These are phyloP conservation scores for Ridgeia piscesae DNA, from an alignment of 1,140 invertebrate genomes.

Conservation along the genomic window DNA sequence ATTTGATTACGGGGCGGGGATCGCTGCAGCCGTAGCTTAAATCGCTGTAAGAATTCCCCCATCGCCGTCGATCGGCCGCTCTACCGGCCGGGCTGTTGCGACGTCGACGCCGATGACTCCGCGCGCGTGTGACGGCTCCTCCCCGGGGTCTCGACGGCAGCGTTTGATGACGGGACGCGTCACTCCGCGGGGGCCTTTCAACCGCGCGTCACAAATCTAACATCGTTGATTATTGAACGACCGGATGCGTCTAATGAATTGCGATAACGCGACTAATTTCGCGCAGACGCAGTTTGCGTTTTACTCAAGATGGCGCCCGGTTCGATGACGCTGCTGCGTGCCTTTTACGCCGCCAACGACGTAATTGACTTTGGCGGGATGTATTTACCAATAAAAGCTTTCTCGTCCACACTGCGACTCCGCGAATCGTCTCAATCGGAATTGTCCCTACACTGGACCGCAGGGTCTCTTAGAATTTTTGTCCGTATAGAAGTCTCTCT, in stretches of 20 bases:
- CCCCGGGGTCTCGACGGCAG: neutral
- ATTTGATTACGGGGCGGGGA: neutral
- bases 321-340: neutral
- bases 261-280: neutral
- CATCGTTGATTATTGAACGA: constrained; percentile 1
- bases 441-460: neutral
- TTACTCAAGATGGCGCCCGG: neutral
- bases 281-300: neutral
- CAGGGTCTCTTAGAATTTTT: no score
- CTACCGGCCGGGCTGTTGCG: no score
- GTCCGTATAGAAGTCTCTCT: neutral
- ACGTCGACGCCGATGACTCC: neutral
- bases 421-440: neutral
- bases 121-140: neutral
- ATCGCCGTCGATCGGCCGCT: no score
- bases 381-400: neutral
- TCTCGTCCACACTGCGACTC: neutral
- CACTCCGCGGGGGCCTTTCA: neutral
- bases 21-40: neutral
- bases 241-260: neutral
- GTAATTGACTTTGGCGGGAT: neutral
- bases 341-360: neutral
- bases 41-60: neutral
- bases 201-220: neutral
- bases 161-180: neutral